Base-by-base conservation (phyloP, 2,113 vertebrate species). In the Cochlearius cochlearius region DNA sequence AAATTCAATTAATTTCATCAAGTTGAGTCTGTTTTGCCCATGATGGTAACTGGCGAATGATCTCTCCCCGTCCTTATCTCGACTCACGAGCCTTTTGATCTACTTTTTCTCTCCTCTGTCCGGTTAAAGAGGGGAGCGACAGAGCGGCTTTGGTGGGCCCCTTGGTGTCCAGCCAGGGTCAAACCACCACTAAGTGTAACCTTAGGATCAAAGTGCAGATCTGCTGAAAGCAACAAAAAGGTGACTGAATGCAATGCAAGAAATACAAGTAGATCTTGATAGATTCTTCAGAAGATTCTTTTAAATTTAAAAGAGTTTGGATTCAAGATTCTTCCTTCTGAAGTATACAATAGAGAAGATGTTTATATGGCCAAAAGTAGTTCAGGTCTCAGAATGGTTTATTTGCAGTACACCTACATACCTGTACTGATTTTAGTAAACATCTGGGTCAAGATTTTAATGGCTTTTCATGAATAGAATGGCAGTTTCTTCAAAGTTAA, bases 321-420 rank as follows among this genome's bases (percentile, higher is more conserved):
- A 52, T 81, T 52, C 29, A 52, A 62, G 34, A 47, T 41, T 81
- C 10, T 88, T 62, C 49, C 5, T 62, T 72, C 45, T 72, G 10
- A 60, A 72, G 23, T 22, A 52, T 12, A 58, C 2, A n/a, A 41
- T 10, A 66, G 8, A 2, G 2, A 84, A 38, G 7, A n/a, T 12
- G 4, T 38, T 74, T 82, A 14, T 45, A 15, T 2, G 2, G 32
- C 9, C 62, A 52, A 58, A 88, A 73, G 45, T 30, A 62, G 5
- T 58, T 85, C 13, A 58, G 4, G 3, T 45, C 12, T 76, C 53
- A 66, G 64, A 86, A 69, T 66, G 7, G 2, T 76, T 62, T 62
- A 26, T 76, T 78, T 90, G 7, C 8, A 66, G 17, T 49, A 56
- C 8, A 3, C 4, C 72, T 47, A 45, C 0, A 0, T 71, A 36